These are phyloP conservation scores for Ariopsis seemanni DNA, from an alignment of 2,113 vertebrate species.

Conservation along the genomic window DNA sequence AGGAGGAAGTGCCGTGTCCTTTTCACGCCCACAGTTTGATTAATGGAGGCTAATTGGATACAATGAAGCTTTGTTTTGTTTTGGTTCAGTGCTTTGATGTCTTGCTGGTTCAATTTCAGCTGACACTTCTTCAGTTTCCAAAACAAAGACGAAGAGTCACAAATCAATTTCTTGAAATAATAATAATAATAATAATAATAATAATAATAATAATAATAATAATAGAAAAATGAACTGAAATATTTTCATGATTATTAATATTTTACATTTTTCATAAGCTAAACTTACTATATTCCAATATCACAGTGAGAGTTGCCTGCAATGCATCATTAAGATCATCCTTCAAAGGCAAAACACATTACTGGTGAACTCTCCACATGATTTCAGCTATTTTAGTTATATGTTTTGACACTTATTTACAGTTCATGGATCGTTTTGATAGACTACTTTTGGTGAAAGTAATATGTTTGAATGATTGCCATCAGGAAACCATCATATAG, in stretches of 20 bases:
- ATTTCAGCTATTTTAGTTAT: background rate
- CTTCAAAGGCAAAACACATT: background rate
- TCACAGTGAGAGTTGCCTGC: background rate
- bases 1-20: background rate
- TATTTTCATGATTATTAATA: background rate
- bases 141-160: background rate
- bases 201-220: background rate
- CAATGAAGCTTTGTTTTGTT: constrained; percentile 13
- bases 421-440: background rate
- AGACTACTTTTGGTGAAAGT: background rate
- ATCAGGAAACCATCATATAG: background rate
- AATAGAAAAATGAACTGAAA: background rate
- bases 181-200: background rate
- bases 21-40: background rate
- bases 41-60: constrained; percentile 9
- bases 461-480: background rate
- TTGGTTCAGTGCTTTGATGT: constrained; percentile 1
- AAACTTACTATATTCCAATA: background rate
- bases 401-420: constrained; percentile 1
- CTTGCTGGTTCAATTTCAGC: constrained; percentile 7
- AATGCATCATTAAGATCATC: background rate
- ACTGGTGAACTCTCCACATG: constrained; percentile 1
- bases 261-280: background rate
- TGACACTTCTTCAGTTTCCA: background rate
- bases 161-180: background rate